Percentiles rank a stretch among this genome's conserved stretches.
Evolutionary conservation across 2,888 invertebrate species (phyloP).

Genomic region (Zootermopsis nevadensis): DNA sequence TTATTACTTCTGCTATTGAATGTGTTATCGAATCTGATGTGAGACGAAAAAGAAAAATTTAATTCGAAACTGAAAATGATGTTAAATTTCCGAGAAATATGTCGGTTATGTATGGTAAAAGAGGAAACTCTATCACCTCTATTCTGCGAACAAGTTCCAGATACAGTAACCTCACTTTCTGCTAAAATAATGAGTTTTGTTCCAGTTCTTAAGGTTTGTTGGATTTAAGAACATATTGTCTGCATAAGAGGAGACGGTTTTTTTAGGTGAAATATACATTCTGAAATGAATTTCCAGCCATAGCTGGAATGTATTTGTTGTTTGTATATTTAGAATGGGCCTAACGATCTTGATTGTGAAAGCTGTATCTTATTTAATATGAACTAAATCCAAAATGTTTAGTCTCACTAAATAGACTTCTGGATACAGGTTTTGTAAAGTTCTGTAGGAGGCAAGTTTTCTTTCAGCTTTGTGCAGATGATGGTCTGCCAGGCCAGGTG

Average conservation of each 20-base stretch:
- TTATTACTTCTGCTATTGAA: no score
- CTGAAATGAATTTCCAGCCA: background rate
- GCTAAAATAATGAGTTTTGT: conserved; percentile 29
- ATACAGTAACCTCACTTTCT: background rate
- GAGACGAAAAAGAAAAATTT: background rate
- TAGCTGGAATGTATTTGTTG: background rate
- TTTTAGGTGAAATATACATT: background rate
- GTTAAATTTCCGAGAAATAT: conserved; percentile 19
- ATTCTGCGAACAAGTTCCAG: background rate
- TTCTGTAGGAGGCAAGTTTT: background rate
- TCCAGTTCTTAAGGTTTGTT: conserved; percentile 11
- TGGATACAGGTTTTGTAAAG: no score
- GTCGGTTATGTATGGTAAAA: conserved; percentile 25
- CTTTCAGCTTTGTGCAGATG: conserved; percentile 31
- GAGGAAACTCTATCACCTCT: conserved; percentile 6
- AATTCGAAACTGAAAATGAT: background rate
- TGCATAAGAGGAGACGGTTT: background rate
- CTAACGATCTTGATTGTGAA: background rate
- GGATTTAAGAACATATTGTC: background rate
- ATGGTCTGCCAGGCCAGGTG: conserved; percentile 25
- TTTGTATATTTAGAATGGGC: background rate
- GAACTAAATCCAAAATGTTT: no score
- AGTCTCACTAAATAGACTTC: no score
- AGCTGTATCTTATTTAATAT: no score
- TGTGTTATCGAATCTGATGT: background rate